Base-by-base conservation (phyloP, 2,797 vertebrate genomes). In the Rousettus madagascariensis region DNA sequence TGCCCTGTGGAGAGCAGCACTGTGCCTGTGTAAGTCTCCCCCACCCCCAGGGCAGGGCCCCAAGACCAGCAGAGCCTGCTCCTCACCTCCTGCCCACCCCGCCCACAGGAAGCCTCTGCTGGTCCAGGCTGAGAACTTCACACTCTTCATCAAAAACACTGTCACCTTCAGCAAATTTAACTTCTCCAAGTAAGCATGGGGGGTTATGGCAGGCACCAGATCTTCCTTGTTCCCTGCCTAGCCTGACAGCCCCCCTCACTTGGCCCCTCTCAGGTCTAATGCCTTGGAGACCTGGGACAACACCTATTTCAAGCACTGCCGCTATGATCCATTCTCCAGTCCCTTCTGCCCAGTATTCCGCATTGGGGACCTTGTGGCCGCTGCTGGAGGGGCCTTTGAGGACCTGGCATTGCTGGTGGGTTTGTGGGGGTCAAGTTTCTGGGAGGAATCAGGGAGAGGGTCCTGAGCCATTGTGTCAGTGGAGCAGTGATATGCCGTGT, bases 111-210 rank as follows among this genome's bases (percentile, higher is more conserved):
- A 96, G 84, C 97, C 98, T 86, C 97, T 98, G 83, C 96, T 99
- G 97, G 53, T 94, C 26, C 98, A 98, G 79, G 97, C 97, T 0
- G 97, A 98, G 96, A 98, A 98, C 96, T 98, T 99, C 87, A 99
- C 98, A 1, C 97, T 99, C 28, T 98, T 99, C 79, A 98, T 99
- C 94, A 99, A 98, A 97, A 98, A 98, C 61, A 98, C 97, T 0
- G 33, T 99, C 94, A 98, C 98, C 94, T 99, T 99, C 97, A 98
- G 97, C 96, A 98, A 98, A 84, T 99, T 98, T 95, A 98, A 98
- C 95, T 98, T 99, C 92, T 98, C 98, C 94, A 98, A 91, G 98
- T 99, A 97, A 97, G 98, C 20, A 5, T 11, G 77, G 51, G 30
- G 38, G 28, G 55, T 46, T 8, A 12, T 51, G 8, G 77, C 19